Conservation (phyloP, 2,797 vertebrate genomes). For the Lacerta bilineata region DNA sequence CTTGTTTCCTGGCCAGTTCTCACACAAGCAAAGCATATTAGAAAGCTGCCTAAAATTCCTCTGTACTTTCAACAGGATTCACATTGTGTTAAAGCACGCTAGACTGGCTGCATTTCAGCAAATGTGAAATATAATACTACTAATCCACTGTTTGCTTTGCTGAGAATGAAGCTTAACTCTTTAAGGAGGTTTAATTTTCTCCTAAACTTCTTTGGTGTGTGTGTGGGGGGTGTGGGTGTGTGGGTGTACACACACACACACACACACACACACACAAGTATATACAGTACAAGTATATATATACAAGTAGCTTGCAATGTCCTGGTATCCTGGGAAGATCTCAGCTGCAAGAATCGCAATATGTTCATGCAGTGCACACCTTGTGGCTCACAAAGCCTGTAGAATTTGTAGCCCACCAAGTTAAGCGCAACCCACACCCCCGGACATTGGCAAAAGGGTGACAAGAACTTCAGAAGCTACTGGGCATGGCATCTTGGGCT, state of each 20-base stretch:
- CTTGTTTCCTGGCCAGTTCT: neutral
- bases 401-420: no score
- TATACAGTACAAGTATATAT: no score
- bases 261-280: no score
- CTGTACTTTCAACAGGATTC: slow-evolving; percentile 13
- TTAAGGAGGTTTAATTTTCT: slow-evolving; percentile 46
- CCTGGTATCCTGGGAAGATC: slow-evolving; percentile 24
- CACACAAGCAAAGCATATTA: slow-evolving; percentile 7
- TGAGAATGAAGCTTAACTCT: slow-evolving; percentile 41
- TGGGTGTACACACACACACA: no score
- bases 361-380: neutral
- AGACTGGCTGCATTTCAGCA: slow-evolving; percentile 52
- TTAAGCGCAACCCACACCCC: no score
- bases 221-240: no score
- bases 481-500: neutral
- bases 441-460: no score
- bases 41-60: slow-evolving; percentile 26
- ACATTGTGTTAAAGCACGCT: slow-evolving; percentile 42
- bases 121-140: slow-evolving; percentile 48
- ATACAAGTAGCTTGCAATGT: slow-evolving; percentile 66
- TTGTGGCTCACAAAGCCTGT: no score
- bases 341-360: neutral
- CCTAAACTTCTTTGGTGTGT: slow-evolving; percentile 17
- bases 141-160: slow-evolving; percentile 53
- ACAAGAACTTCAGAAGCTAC: neutral